Conservation (phyloP, 2,888 invertebrate species). For the Horisme vitalbata region DNA sequence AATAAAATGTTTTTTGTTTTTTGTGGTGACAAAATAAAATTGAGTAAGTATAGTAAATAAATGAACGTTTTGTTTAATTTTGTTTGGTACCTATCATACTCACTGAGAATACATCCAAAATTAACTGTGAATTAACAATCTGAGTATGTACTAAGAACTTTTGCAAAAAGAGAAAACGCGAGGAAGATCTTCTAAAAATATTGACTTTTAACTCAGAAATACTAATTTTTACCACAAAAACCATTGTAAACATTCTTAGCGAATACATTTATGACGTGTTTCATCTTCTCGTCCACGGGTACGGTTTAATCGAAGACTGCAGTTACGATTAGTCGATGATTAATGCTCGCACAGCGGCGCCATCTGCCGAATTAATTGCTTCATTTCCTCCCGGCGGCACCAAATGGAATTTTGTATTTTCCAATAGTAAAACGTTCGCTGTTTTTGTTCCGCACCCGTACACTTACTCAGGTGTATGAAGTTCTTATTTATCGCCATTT, state of each 20-base stretch:
- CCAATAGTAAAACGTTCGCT: constrained; percentile 66
- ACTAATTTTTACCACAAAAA: too few species aligned
- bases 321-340: constrained; percentile 82
- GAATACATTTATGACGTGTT: constrained; percentile 40
- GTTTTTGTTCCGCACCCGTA: constrained; percentile 64
- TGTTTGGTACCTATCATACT: too few species aligned
- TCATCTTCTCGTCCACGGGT: constrained; percentile 34
- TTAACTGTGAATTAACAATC: too few species aligned
- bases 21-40: not conserved
- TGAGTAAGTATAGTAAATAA: too few species aligned
- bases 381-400: constrained; percentile 80
- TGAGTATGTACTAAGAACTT: too few species aligned
- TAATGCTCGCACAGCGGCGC: constrained; percentile 80
- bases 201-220: too few species aligned
- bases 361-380: constrained; percentile 83
- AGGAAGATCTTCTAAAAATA: too few species aligned
- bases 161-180: too few species aligned
- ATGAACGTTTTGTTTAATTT: too few species aligned
- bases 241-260: too few species aligned
- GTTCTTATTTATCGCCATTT: constrained; percentile 65
- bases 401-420: constrained; percentile 81
- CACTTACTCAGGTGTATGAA: constrained; percentile 68
- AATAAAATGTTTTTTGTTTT: too few species aligned
- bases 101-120: too few species aligned
- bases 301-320: constrained; percentile 81